Evolutionary conservation across 2,113 vertebrate species (phyloP).

Genomic region (Sapajus apella): DNA sequence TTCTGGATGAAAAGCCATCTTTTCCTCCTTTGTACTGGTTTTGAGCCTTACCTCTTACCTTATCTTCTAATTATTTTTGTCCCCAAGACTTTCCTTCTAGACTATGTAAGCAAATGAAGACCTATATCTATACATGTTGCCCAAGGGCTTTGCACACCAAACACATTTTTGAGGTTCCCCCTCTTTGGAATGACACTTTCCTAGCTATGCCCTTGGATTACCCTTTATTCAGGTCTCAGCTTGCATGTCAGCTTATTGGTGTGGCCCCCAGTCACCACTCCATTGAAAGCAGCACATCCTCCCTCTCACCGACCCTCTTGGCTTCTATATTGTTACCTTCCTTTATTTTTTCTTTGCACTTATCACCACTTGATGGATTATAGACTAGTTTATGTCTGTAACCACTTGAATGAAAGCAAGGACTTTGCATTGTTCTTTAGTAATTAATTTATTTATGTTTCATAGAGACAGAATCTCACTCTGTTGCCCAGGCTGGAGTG

Average conservation of each 20-base stretch:
- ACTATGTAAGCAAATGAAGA: neutral
- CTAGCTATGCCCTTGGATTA: neutral
- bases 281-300: neutral
- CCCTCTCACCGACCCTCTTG: neutral
- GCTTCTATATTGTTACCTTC: neutral
- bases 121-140: neutral
- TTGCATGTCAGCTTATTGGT: neutral
- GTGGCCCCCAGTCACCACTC: neutral
- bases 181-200: neutral
- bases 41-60: neutral
- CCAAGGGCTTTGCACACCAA: neutral
- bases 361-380: neutral
- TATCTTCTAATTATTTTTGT: neutral
- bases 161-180: neutral
- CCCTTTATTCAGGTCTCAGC: neutral
- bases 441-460: too few relatives aligned
- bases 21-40: neutral
- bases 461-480: too few relatives aligned
- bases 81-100: neutral
- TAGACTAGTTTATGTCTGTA: neutral
- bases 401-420: neutral
- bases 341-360: neutral
- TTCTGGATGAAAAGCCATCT: neutral
- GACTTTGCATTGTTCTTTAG: neutral
- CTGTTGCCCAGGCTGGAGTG: too few relatives aligned